These are phyloP conservation scores for Philopotamus ludificatus DNA, from an alignment of 1,140 invertebrate species.

Conservation along the genomic window DNA sequence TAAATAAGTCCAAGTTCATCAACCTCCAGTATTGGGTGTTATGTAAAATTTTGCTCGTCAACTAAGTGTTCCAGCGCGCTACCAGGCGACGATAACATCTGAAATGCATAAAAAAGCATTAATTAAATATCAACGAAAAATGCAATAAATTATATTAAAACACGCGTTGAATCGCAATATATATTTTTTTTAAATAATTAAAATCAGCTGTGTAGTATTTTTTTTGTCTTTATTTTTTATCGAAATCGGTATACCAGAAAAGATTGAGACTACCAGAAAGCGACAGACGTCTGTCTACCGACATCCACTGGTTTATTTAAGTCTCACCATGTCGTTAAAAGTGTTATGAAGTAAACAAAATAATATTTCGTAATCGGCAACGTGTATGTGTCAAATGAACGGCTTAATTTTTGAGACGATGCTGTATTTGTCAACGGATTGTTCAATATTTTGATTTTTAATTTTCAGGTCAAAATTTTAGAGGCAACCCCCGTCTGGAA, in stretches of 20 bases:
- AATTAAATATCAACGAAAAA: no score
- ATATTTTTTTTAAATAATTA: not conserved
- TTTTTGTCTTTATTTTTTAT: not conserved
- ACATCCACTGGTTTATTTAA: conserved; percentile 13
- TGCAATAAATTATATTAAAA: no score
- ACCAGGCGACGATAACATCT: no score
- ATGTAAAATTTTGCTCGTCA: conserved; percentile 37
- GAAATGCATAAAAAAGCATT: no score
- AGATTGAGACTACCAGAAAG: not conserved
- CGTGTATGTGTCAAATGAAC: not conserved
- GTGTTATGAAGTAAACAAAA: conserved; percentile 23
- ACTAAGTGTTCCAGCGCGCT: conserved; percentile 12
- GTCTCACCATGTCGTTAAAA: conserved; percentile 16
- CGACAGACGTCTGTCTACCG: conserved; percentile 9
- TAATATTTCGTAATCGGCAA: conserved; percentile 17
- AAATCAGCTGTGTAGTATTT: not conserved
- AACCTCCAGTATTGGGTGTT: conserved; percentile 28
- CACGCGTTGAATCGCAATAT: no score
- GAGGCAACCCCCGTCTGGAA: conserved; percentile 39
- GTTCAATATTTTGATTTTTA: conserved; percentile 34
- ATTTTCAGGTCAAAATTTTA: not conserved
- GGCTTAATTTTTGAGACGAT: no score
- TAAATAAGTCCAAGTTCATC: conserved; percentile 39
- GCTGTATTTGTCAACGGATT: no score
- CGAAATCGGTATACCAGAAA: no score